Evolutionary conservation across 2,113 vertebrate genomes (phyloP), one percentile per base, ranked within the genome.

Genomic region (Capricornis sumatraensis): DNA sequence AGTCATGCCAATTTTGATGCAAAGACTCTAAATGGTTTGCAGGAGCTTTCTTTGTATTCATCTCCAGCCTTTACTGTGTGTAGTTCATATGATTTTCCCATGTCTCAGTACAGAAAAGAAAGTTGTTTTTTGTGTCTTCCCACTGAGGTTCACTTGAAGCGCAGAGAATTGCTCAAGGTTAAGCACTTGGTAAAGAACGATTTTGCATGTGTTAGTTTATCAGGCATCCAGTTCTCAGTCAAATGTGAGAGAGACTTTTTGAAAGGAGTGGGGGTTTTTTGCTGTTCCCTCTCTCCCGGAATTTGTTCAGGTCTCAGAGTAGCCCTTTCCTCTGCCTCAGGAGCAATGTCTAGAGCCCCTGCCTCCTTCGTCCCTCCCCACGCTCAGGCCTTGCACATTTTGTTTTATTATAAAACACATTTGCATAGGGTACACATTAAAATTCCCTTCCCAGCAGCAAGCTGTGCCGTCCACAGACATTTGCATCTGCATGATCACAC

Each of bases 401-500:
- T 90, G 60, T 85, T 85, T 88, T 92, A 96, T 92, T 92, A 76
- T 67, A 67, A 93, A 95, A 76, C 28, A 1, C 43, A 92, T 97
- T 97, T 89, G 81, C 87, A 88, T 94, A 76, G 88, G 33, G 92
- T 81, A 47, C 84, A 89, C 96, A 96, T 95, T 96, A 84, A 84
- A 89, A 84, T 95, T 96, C 89, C 57, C 67, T 78, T 57, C 86
- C 83, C 33, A 23, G 79, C 84, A 93, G 81, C 92, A 58, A 79
- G 55, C 82, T 60, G 76, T 78, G 43, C 45, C 60, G 43, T 33
- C 74, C 95, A 36, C 33, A 94, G 83, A 83, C 91, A 79, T 93
- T 79, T 89, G 81, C 64, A 82, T 95, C 87, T 84, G 47, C 64
- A 10, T 6, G n/a, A 16, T 88, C 85, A 71, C 82, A 89, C 85